Conservation (phyloP, 2,888 invertebrate genomes). For the Euclidia mi region DNA sequence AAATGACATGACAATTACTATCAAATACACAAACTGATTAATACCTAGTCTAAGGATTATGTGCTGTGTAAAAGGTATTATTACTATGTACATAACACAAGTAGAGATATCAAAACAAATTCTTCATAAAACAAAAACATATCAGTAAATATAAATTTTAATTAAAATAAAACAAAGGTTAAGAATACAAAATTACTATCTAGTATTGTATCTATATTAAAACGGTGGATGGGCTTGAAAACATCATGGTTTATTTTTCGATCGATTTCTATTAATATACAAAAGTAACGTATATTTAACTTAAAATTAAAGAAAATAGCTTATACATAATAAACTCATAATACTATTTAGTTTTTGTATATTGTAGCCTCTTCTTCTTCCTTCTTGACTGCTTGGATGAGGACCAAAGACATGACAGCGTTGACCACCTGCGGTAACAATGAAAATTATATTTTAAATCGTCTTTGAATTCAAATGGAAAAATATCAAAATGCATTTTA, state of each 20-base stretch:
- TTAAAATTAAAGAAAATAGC: no score
- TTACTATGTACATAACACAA: no score
- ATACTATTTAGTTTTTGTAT: conserved; percentile 67
- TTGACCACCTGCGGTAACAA: conserved; percentile 92
- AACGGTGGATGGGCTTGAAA: conserved; percentile 55
- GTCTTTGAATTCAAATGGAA: no score
- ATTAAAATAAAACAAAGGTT: conserved; percentile 46
- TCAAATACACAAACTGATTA: no score
- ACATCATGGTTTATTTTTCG: conserved; percentile 25
- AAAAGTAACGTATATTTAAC: conserved; percentile 16
- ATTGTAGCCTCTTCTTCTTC: conserved; percentile 91
- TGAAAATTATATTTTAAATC: no score
- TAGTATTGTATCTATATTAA: conserved; percentile 43
- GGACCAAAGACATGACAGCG: conserved; percentile 92
- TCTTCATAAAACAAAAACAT: conserved; percentile 12
- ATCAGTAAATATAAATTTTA: conserved; percentile 48
- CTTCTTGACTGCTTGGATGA: conserved; percentile 93
- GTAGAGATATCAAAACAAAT: conserved; percentile 43
- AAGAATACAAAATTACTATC: conserved; percentile 47
- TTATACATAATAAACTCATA: conserved; percentile 8
- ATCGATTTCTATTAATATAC: conserved; percentile 28
- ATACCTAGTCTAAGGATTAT: no score
- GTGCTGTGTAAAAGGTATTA: no score
- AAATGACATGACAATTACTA: no score
- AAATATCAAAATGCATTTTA: no score